Conservation (phyloP, 2,797 vertebrate genomes). For the Myotis daubentonii region DNA sequence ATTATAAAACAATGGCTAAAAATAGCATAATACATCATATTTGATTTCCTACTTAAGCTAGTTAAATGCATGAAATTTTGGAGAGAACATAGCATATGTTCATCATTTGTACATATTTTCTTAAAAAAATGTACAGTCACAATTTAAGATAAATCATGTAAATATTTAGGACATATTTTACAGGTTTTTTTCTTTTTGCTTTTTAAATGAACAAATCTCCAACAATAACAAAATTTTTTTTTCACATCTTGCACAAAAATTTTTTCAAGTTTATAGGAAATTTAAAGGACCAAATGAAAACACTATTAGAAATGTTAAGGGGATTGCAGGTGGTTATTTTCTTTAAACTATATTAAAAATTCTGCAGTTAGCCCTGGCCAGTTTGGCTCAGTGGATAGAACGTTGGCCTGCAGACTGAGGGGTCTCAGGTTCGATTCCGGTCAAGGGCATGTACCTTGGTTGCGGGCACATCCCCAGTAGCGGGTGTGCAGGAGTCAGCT, state of each 20-base stretch:
- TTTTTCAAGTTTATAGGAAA: background rate
- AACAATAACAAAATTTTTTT: background rate
- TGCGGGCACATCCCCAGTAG: too few species aligned
- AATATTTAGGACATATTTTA: background rate
- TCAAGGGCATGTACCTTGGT: too few species aligned
- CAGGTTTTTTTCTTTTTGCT: background rate
- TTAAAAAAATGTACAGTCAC: background rate
- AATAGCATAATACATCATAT: background rate
- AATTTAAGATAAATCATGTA: constrained; percentile 30
- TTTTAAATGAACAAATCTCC: constrained; percentile 9
- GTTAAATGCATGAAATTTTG: background rate
- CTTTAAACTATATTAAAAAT: background rate
- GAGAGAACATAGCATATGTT: background rate
- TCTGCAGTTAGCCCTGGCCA: background rate
- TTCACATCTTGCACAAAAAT: background rate
- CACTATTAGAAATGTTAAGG: background rate
- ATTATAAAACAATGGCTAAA: constrained; percentile 42
- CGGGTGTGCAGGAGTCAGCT: too few species aligned
- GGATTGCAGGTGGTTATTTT: background rate
- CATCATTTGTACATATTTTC: constrained; percentile 2
- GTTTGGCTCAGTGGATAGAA: too few species aligned
- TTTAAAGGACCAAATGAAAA: background rate
- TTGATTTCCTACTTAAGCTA: constrained; percentile 17
- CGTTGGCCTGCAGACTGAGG: too few species aligned
- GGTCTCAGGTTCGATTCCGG: too few species aligned